Conservation (phyloP, 2,888 invertebrate species). For the Abscondita cerata region DNA sequence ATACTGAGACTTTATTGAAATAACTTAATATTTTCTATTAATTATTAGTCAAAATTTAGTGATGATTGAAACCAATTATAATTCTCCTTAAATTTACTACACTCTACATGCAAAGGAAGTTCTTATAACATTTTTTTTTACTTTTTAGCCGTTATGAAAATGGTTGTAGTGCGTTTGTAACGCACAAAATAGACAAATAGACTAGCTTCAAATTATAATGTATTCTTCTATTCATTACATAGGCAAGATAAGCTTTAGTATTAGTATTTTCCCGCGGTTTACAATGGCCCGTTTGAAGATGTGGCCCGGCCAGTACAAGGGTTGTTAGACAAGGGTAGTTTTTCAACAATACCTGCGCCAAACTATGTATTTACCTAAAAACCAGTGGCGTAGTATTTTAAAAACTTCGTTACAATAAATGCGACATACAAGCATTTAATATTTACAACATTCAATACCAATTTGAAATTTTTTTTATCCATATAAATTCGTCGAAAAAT, state of each 20-base stretch:
- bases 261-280: conserved; percentile 38
- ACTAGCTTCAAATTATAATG: no score
- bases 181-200: no score
- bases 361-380: conserved; percentile 31
- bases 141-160: no score
- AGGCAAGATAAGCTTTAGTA: conserved; percentile 3
- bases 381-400: conserved; percentile 33
- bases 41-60: no score
- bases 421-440: neutral
- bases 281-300: conserved; percentile 44
- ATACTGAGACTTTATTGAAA: no score
- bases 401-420: neutral
- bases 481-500: neutral
- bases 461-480: neutral
- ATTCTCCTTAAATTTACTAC: no score
- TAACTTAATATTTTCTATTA: no score
- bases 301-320: conserved; percentile 35
- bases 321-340: conserved; percentile 40
- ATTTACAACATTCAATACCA: neutral
- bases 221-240: neutral
- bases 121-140: no score
- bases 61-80: no score
- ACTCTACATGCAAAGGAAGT: no score
- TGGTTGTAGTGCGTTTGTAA: no score
- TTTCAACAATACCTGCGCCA: conserved; percentile 35